Conservation (phyloP, 2,113 vertebrate genomes). For the Lagenorhynchus albirostris region DNA sequence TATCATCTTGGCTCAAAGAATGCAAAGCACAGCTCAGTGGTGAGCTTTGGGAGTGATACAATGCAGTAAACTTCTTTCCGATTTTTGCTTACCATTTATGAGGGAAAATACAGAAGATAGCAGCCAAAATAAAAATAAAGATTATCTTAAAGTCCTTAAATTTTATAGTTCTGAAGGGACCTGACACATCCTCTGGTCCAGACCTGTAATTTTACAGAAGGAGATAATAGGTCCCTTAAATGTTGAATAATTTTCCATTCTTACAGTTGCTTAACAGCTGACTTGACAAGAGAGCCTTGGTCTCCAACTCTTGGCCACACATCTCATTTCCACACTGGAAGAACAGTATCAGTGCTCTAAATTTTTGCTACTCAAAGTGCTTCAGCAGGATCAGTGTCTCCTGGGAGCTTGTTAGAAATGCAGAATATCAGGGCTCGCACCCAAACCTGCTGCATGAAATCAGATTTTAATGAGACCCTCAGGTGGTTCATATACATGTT, state of each 20-base stretch:
- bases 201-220: not conserved
- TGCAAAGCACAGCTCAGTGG: not conserved
- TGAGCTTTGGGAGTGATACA: not conserved
- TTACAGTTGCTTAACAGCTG: not conserved
- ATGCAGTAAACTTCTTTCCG: not conserved
- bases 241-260: not conserved
- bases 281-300: not conserved
- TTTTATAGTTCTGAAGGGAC: not conserved
- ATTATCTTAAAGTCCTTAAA: not conserved
- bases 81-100: not conserved
- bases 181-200: not conserved
- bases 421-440: not conserved
- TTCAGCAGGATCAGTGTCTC: not conserved
- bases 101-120: not conserved
- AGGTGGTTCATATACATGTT: not conserved
- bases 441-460: not conserved
- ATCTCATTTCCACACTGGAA: not conserved
- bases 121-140: not conserved
- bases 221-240: not conserved
- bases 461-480: not conserved
- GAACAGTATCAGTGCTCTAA: not conserved
- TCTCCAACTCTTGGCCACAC: not conserved
- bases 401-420: not conserved
- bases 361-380: not conserved
- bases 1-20: not conserved